phyloP scores from a whole-genome alignment of 2,888 invertebrate species.

The Heliconius cydno region DNA sequence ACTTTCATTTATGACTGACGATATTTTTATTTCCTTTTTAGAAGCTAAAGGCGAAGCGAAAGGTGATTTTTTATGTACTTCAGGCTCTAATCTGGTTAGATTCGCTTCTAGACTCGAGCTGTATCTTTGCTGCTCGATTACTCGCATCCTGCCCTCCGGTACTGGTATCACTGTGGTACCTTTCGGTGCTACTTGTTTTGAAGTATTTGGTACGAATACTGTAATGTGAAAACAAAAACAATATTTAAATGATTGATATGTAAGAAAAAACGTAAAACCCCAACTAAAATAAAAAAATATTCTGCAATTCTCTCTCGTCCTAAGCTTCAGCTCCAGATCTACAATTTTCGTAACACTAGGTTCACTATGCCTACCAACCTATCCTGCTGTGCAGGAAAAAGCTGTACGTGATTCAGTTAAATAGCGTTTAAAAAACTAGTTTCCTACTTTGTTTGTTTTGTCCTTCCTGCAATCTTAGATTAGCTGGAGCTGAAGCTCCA shows the following conservation, averaged over 20 bases:
- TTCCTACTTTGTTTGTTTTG: background rate
- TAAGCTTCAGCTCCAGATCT: no score
- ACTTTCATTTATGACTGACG: constrained; percentile 57
- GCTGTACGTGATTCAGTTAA: no score
- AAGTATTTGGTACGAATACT: constrained; percentile 68
- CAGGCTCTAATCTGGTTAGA: constrained; percentile 68
- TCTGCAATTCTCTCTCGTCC: no score
- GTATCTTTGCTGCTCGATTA: constrained; percentile 80
- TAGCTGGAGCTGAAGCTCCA: background rate
- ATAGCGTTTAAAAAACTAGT: background rate
- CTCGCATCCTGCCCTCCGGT: constrained; percentile 83
- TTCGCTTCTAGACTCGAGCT: constrained; percentile 86
- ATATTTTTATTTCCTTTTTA: constrained; percentile 51
- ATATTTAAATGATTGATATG: background rate
- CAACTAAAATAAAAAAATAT: no score
- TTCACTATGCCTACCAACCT: no score
- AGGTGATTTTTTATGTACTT: constrained; percentile 55
- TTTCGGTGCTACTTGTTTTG: constrained; percentile 65
- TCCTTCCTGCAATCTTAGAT: background rate
- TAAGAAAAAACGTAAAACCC: background rate
- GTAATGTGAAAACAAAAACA: constrained; percentile 49
- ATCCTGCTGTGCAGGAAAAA: no score
- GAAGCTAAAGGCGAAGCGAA: constrained; percentile 54
- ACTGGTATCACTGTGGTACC: constrained; percentile 77
- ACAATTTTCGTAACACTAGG: no score